Evolutionary conservation across 2,113 vertebrate genomes (phyloP), one percentile per base, ranked within the genome.

Genomic region (Chamaetylas fuelleborni): DNA sequence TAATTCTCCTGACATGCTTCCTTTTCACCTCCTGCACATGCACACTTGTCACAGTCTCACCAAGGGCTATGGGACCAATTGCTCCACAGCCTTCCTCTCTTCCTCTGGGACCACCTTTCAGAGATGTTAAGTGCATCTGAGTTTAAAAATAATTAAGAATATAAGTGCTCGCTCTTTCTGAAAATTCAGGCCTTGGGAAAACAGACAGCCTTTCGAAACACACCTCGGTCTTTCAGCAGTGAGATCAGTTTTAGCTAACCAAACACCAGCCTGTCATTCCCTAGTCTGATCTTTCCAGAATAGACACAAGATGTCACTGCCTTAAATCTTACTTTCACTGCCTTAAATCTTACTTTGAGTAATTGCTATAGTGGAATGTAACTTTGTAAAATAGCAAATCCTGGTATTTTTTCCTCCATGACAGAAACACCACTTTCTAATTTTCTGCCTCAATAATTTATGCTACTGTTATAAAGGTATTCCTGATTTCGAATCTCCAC

Each of bases 271-370:
- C 1, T 31, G 18, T 33, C 56, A 56, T 40, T 47, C 38, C 28
- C 47, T 43, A 42, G 19, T 15, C 36, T 43, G 51, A 66, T 51
- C 36, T 86, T 61, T 34, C 20, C 5, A 8, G 51, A 79, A 51
- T 0, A 53, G 17, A 53, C 51, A 80, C 36, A 76, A 57, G 28
- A 47, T 1, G 1, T 26, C 47, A 71, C 11, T n/a, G 14, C 9
- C 9, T 64, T 23, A 88, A 81, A 47, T 78, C 45, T 65, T 73
- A 78, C 11, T 65, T 42, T 22, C 47, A 71, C 12, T n/a, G 14
- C 9, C 9, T 60, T 25, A 85, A 81, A 43, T 78, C 47, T 65
- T 70, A 78, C 12, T 65, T 38, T 23, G 14, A 85, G 31, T 47
- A 66, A 76, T 24, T 51, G 9, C 36, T 47, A 25, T 3, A 51